Evolutionary conservation across 1,140 invertebrate species (phyloP).

Genomic region (Euura lappo): DNA sequence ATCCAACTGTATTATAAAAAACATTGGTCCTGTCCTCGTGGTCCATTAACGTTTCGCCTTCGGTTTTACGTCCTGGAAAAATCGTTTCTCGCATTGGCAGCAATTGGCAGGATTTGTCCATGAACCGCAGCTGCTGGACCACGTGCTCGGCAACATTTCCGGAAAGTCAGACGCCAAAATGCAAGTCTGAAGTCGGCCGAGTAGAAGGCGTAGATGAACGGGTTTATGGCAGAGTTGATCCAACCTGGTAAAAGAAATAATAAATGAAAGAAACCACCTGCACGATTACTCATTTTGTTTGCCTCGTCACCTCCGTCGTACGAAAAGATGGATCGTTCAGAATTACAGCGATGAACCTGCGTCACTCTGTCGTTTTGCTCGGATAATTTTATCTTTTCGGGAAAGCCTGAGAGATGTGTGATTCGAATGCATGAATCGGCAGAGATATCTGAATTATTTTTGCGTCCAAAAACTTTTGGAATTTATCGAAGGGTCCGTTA

Average conservation of each 20-base stretch:
- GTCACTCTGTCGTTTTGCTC: too few species aligned
- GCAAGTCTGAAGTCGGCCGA: constrained; percentile 84
- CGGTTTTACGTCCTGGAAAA: constrained; percentile 35
- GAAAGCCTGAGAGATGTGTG: too few species aligned
- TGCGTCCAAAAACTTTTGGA: too few species aligned
- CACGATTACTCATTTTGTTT: neutral
- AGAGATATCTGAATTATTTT: too few species aligned
- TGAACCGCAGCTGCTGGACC: constrained; percentile 22
- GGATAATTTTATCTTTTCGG: too few species aligned
- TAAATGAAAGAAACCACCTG: neutral
- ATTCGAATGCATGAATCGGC: too few species aligned
- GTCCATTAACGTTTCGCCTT: neutral
- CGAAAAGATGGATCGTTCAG: neutral
- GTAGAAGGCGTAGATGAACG: constrained; percentile 88
- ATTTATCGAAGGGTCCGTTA: too few species aligned
- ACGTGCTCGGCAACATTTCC: constrained; percentile 38
- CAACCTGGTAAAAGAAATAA: constrained; percentile 62
- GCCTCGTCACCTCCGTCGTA: neutral
- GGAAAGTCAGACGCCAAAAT: constrained; percentile 76
- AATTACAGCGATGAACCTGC: too few species aligned
- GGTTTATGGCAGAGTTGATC: constrained; percentile 90
- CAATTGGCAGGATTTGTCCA: constrained; percentile 27
- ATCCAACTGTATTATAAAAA: too few species aligned
- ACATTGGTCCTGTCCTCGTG: neutral
- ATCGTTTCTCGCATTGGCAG: constrained; percentile 36